Evolutionary conservation across 2,888 invertebrate species (phyloP), one percentile per base, ranked within the genome.

Genomic region (Stenurella melanura): DNA sequence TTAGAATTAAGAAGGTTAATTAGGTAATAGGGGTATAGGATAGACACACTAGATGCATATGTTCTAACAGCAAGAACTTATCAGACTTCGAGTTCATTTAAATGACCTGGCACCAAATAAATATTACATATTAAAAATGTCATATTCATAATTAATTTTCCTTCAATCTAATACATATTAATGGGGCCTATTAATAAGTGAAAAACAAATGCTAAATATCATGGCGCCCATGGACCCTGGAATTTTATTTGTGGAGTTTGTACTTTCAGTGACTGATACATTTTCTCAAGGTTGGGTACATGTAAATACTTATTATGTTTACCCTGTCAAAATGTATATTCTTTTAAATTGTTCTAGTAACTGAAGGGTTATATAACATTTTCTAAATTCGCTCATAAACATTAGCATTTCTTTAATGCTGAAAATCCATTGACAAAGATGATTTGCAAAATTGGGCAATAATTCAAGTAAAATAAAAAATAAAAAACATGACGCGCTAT

Each of bases 1-100:
- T 15, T 18, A 26, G 50, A 21, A 70, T 70, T 60, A 50, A 42
- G 42, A 42, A 70, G 60, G 57, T 58, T 70, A 70, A 70, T 70
- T 57, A 21, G 38, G 60, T 60, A 70, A 70, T 70, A 38, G 34
- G 70, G 42, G 18, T 21, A 38, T 19, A 15, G 60, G 11, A 57
- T 64, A 64, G 58, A 18, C 17, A 61, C 17, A 50, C 15, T 7
- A 18, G 34, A 57, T 26, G 68, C 68, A 67, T 68, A 17, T 17
- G 38, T 42, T n/a, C 17, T 17, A 63, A 63, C 34, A 34, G 6
- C 0, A n/a, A 63, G 34, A 17, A n/a, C 17, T 34, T 17, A 63
- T 30, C 9, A 61, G 7, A 15, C 26, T 42, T 15, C 15, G 11
- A 15, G 12, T 42, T 3, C 50, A 50, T 15, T n/a, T 50, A 50